Conservation (phyloP, 2,113 vertebrate genomes). For the Ciconia boyciana region DNA sequence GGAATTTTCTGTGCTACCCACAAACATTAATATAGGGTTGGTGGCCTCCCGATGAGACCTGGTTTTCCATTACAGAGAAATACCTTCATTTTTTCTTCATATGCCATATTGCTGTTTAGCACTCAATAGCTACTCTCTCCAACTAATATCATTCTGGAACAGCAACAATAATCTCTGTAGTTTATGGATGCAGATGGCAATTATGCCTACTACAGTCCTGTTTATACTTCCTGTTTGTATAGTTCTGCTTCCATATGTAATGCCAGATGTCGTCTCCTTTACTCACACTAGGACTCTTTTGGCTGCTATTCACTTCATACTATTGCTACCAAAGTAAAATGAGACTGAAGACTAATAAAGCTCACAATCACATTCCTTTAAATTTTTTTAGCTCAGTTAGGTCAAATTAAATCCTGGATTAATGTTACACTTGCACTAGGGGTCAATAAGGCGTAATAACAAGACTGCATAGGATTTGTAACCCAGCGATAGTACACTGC, state of each 20-base stretch:
- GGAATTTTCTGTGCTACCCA: not conserved
- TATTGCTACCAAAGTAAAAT: not conserved
- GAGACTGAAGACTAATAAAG: not conserved
- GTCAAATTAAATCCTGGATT: not conserved
- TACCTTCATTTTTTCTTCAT: not conserved
- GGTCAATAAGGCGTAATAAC: not conserved
- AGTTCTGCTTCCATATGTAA: not conserved
- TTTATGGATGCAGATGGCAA: not conserved
- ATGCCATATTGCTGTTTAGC: not conserved
- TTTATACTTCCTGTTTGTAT: not conserved
- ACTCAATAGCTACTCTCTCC: not conserved
- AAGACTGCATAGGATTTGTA: not conserved
- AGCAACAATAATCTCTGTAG: not conserved
- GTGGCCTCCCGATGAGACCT: not conserved
- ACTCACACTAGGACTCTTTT: not conserved
- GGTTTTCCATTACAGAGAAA: not conserved
- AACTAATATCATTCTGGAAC: not conserved
- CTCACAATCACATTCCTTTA: not conserved
- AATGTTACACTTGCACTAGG: not conserved
- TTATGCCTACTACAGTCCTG: not conserved
- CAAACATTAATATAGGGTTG: not conserved
- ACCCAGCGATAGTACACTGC: not conserved
- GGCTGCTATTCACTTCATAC: not conserved
- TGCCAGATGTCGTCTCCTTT: not conserved
- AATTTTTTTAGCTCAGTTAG: not conserved